Conservation (phyloP, 2,113 vertebrate species). For the Bubo blakistoni region DNA sequence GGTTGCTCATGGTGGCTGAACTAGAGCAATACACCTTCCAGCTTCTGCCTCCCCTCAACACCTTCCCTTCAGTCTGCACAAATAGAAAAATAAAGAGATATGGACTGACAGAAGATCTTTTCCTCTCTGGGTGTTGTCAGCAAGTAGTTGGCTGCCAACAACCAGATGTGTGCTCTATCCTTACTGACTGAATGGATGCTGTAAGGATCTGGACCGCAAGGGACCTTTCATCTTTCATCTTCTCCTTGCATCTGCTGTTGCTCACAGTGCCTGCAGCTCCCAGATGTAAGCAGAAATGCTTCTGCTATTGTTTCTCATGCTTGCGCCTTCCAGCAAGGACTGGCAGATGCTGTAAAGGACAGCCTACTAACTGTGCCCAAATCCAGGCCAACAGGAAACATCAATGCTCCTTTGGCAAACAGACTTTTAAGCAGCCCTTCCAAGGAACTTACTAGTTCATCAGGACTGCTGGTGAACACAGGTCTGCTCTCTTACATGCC, state of each 20-base stretch:
- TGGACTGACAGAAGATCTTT: not conserved
- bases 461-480: not conserved
- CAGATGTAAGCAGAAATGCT: not conserved
- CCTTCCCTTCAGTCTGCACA: not conserved
- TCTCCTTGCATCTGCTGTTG: not conserved
- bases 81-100: not conserved
- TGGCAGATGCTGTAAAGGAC: not conserved
- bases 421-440: not conserved
- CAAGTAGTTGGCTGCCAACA: not conserved
- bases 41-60: not conserved
- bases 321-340: not conserved
- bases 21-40: not conserved
- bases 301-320: not conserved
- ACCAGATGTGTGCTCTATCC: not conserved
- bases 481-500: not conserved
- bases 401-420: not conserved
- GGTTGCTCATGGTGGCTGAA: not conserved
- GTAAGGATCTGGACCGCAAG: not conserved
- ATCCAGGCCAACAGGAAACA: not conserved
- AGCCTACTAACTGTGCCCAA: not conserved
- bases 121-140: not conserved
- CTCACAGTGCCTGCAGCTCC: not conserved
- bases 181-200: not conserved
- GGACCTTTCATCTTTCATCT: not conserved
- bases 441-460: not conserved